Evolutionary conservation across 1,140 invertebrate species (phyloP), one percentile per base, ranked within the genome.

Genomic region (Maconellicoccus hirsutus): DNA sequence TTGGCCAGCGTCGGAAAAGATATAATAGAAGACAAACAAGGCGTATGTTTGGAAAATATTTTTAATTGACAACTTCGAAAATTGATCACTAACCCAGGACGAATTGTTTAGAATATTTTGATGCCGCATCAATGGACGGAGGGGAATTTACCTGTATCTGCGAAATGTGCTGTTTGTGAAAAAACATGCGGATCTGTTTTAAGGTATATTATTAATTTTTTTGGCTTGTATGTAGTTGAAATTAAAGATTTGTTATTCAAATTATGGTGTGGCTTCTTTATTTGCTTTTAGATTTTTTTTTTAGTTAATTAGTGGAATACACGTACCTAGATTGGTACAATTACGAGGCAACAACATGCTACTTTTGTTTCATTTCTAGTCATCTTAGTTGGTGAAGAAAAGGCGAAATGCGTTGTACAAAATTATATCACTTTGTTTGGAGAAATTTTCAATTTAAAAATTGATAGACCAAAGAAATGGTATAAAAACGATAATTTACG

Each of bases 91-190:
- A n/a, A n/a, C 16, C 52, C 16, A 22, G n/a, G 4, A 16, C 52
- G 52, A 59, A n/a, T 79, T 75, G 86, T 85, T 1, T 81, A 93
- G 90, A 91, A 87, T 78, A 90, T 96, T 74, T 87, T 88, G 71
- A 95, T 97, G 92, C 93, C 94, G 21, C 95, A 98, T 82, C 96
- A 98, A 77, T 98, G 96, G 96, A 86, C 98, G 83, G 94, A 98
- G 81, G 96, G 96, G 29, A 98, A 98, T 81, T 81, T 98, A 70
- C 93, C 94, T 10, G 94, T 97, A 23, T 92, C 93, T 71, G 90
- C 94, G 71, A 93, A 95, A 79, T 98, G 96, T 81, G 83, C 85
- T 70, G 84, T 94, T n/a, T 98, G 95, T 82, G 94, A 97, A 77
- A 95, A 94, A 81, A 96, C 92, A 2, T 98, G 95, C 83, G 95